These are phyloP conservation scores for Globicephala melas DNA, from an alignment of 2,113 vertebrate species.

Conservation along the genomic window DNA sequence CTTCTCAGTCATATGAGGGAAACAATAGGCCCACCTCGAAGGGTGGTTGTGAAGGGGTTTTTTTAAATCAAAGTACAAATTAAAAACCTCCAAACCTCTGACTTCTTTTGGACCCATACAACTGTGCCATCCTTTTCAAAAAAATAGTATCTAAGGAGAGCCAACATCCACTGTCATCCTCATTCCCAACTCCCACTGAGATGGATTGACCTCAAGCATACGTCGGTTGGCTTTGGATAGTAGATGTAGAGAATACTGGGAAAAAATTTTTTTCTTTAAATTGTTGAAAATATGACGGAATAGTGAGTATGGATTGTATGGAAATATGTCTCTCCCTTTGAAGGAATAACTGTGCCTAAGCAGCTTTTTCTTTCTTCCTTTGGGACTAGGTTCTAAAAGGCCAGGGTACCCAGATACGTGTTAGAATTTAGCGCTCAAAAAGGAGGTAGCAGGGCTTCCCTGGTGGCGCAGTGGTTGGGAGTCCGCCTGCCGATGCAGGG, in stretches of 20 bases:
- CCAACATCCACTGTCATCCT: neutral
- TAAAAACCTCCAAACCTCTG: neutral
- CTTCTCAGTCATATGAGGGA: neutral
- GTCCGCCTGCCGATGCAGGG: too few relatives aligned
- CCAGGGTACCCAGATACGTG: neutral
- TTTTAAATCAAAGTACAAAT: neutral
- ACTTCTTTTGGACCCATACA: neutral
- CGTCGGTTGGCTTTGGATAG: neutral
- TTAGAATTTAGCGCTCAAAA: slow-evolving; percentile 24
- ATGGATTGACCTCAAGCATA: neutral
- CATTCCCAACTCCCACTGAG: neutral
- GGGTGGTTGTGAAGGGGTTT: neutral
- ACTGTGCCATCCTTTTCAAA: neutral
- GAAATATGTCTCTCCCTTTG: neutral
- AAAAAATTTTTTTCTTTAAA: neutral
- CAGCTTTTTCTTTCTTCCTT: neutral
- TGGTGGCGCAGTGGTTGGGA: too few relatives aligned
- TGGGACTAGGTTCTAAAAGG: neutral
- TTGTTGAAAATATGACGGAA: neutral
- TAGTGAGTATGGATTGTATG: neutral
- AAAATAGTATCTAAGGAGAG: neutral
- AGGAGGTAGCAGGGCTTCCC: neutral
- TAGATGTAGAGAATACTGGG: neutral
- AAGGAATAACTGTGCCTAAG: neutral
- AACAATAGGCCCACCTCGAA: neutral